Conservation (phyloP, 1,140 invertebrate species). For the Anastatus disparis region DNA sequence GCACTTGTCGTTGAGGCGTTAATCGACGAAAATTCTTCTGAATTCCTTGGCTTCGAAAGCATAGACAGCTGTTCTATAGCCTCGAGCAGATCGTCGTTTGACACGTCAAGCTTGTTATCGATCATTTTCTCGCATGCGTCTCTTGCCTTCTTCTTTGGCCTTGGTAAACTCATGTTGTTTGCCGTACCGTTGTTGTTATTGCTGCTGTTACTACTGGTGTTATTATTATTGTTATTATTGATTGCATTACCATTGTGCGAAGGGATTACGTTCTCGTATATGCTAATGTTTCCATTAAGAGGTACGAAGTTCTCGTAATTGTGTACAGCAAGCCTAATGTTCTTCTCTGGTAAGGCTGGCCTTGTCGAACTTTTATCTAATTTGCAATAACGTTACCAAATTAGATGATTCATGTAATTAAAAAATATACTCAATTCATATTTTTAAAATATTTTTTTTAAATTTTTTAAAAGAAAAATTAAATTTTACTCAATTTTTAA, state of each 20-base stretch:
- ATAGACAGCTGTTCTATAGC: constrained; percentile 63
- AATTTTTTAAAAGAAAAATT: too few species aligned
- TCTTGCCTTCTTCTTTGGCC: background rate
- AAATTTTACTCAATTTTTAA: too few species aligned
- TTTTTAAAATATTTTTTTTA: too few species aligned
- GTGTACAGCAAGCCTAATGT: constrained; percentile 31
- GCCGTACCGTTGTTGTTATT: constrained; percentile 42
- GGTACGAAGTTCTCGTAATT: constrained; percentile 51
- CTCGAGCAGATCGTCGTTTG: constrained; percentile 65
- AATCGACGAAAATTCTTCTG: background rate
- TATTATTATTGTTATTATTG: constrained; percentile 19
- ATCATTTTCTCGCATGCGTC: constrained; percentile 1
- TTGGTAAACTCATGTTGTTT: constrained; percentile 13
- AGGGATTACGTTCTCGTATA: constrained; percentile 57
- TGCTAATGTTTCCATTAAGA: constrained; percentile 54
- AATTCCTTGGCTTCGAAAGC: constrained; percentile 60
- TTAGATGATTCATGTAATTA: too few species aligned
- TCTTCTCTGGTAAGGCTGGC: constrained; percentile 35
- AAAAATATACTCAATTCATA: too few species aligned
- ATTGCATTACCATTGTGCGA: background rate
- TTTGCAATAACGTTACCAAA: too few species aligned
- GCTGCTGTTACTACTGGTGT: constrained; percentile 8
- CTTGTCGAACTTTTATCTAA: too few species aligned
- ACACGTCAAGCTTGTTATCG: constrained; percentile 66
- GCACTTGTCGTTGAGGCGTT: background rate